These are phyloP conservation scores for Platycheirus albimanus DNA, from an alignment of 2,888 invertebrate genomes.

Conservation along the genomic window DNA sequence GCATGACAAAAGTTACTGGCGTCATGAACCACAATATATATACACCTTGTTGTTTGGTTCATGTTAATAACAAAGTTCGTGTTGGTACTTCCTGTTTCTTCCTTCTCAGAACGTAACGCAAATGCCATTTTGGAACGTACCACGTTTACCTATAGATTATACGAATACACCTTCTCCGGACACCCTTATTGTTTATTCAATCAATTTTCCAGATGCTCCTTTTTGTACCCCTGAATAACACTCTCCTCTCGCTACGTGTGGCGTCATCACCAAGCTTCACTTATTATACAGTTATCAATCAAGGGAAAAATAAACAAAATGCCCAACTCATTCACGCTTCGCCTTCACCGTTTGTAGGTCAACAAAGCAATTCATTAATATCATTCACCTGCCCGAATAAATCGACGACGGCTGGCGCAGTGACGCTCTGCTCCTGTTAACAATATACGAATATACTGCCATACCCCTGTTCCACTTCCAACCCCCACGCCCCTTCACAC, in stretches of 20 bases:
- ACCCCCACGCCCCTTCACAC: not conserved
- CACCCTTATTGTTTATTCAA: slow-evolving; percentile 27
- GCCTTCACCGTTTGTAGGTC: slow-evolving; percentile 51
- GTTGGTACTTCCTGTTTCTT: not conserved
- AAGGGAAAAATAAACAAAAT: slow-evolving; percentile 44
- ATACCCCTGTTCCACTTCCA: not conserved
- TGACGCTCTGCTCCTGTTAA: slow-evolving; percentile 12
- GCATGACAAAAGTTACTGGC: no score
- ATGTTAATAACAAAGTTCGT: not conserved
- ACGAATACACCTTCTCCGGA: not conserved
- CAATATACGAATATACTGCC: not conserved
- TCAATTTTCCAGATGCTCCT: slow-evolving; percentile 38
- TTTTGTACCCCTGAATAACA: not conserved
- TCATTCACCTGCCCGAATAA: slow-evolving; percentile 62
- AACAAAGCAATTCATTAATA: slow-evolving; percentile 67
- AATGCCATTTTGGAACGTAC: no score
- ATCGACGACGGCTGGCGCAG: slow-evolving; percentile 28
- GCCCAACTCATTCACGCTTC: slow-evolving; percentile 30
- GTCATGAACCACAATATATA: no score
- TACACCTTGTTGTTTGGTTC: no score
- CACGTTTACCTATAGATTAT: no score
- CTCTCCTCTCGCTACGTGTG: not conserved
- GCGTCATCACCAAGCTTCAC: slow-evolving; percentile 5
- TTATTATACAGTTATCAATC: slow-evolving; percentile 49
- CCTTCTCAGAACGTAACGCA: not conserved